Base-by-base conservation (phyloP, 2,797 vertebrate species). In the Decapterus maruadsi region DNA sequence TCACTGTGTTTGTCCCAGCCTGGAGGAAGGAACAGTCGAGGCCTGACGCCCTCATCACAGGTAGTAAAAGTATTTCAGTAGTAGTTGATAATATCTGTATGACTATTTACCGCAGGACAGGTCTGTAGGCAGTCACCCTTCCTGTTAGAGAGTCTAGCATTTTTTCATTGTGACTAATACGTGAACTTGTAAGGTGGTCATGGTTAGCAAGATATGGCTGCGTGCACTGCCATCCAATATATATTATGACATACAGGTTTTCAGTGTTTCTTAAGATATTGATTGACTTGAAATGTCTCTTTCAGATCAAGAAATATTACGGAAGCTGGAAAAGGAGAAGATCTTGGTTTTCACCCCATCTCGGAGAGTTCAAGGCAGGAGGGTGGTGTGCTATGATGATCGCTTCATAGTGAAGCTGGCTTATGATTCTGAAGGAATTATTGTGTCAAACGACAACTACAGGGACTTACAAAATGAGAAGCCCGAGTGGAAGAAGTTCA, bases 401-500 rank as follows among this genome's bases (percentile, higher is more conserved):
- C 97, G 98, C 78, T 99, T 99, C 93, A 99, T 99, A 90, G 97
- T 99, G 89, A 99, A 99, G 94, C 94, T 99, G 92, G 97, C 98
- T 80, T 99, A 95, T 56, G 98, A 99, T 94, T 99, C 98, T 36
- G 98, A 99, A 74, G 98, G 98, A 92, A 98, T 99, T 93, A 99
- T 99, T 84, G 98, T 99, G 34, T 99, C 98, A 53, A 99, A 99
- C 43, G 98, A 99, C 93, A 99, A 99, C 95, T 99, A 99, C 90
- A 93, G 98, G 68, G 98, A 99, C 91, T 96, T 99, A 89, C 98
- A 99, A 88, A 97, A 99, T 6, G 98, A 99, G 91, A 99, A 99
- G 84, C 97, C 98, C 10, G 98, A 99, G 80, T 99, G 98, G 98
- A 99, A 99, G 94, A 99, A 99, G 91, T 99, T 99, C 91, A 99